Percentiles rank a stretch among this genome's conserved stretches.
Conservation (phyloP, 2,113 vertebrate genomes). For the Nycticryphes semicollaris region DNA sequence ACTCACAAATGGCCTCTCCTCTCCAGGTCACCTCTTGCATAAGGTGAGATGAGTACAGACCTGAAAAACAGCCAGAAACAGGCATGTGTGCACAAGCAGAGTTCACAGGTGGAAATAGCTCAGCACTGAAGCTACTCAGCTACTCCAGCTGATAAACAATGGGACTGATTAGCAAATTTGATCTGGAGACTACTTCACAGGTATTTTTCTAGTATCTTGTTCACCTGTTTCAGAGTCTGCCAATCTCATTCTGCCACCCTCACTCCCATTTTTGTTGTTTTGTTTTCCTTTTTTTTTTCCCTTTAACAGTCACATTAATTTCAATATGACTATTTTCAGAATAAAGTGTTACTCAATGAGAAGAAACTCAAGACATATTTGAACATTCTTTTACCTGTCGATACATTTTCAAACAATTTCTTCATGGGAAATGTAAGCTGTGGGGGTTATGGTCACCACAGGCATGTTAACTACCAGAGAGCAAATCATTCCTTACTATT, state of each 20-base stretch:
- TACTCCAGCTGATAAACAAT: neutral
- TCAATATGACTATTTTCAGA: neutral
- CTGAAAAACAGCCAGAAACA: neutral
- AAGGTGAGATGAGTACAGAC: neutral
- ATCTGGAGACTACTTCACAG: neutral
- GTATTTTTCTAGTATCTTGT: neutral
- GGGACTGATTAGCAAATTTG: neutral
- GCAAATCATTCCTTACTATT: neutral
- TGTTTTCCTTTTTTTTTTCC: neutral
- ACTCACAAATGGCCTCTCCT: fast-evolving
- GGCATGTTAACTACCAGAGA: neutral
- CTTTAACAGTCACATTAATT: neutral
- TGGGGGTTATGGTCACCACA: neutral
- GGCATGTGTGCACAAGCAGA: too few species aligned
- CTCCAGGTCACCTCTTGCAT: neutral
- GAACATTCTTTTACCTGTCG: neutral
- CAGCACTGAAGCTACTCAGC: neutral
- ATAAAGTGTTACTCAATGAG: neutral
- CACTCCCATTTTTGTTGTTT: neutral
- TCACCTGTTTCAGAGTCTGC: neutral
- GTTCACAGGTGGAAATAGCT: neutral
- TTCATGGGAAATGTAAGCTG: neutral
- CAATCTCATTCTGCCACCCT: neutral
- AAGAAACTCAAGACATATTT: neutral
- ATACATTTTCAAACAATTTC: neutral